Evolutionary conservation across 2,797 vertebrate genomes (phyloP).

Genomic region (Lophotriccus pileatus): DNA sequence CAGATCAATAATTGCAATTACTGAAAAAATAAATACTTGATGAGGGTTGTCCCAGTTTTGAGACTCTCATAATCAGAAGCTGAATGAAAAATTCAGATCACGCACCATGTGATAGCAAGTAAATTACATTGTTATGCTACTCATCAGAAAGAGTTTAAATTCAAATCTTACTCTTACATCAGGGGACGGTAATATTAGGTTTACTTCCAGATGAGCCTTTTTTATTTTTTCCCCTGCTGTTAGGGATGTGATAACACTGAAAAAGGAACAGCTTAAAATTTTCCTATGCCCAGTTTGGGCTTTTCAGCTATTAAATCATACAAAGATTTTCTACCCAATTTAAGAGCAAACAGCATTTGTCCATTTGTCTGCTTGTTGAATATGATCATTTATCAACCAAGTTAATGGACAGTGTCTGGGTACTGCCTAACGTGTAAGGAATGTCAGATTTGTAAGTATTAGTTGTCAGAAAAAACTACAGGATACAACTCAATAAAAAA

Average conservation of each 20-base stretch:
- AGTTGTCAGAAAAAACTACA: background rate
- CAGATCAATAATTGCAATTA: background rate
- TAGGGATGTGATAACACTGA: background rate
- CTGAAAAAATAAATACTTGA: background rate
- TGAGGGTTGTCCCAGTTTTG: background rate
- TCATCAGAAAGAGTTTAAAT: background rate
- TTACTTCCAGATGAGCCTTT: background rate
- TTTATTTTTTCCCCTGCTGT: background rate
- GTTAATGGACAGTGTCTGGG: background rate
- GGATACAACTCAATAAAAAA: background rate
- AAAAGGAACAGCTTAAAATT: background rate
- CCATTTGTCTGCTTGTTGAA: background rate
- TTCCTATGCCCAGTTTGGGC: background rate
- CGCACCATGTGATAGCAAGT: background rate
- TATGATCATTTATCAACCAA: background rate
- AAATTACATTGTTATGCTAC: background rate
- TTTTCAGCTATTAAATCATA: background rate
- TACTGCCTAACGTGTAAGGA: background rate
- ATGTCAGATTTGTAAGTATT: background rate
- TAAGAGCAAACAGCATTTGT: background rate
- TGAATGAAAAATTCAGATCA: background rate
- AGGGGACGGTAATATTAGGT: background rate
- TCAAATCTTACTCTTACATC: background rate
- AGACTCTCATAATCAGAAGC: background rate
- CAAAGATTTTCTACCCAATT: background rate